Percentiles rank a stretch among this genome's conserved stretches.
Evolutionary conservation across 2,113 vertebrate species (phyloP).

Genomic region (Corapipo altera): DNA sequence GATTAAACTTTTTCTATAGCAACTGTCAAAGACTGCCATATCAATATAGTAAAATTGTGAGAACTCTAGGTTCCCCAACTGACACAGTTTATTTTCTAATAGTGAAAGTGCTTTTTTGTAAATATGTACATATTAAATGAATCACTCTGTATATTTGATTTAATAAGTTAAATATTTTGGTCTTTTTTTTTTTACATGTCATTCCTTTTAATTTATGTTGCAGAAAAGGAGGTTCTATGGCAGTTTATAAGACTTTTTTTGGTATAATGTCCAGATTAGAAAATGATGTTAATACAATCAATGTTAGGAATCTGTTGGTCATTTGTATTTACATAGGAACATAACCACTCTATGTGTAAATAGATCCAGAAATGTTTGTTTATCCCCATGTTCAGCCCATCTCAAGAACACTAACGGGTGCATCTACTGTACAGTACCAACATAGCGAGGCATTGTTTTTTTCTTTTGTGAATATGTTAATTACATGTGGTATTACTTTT

Average conservation of each 20-base stretch:
- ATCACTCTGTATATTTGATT: conserved; percentile 98
- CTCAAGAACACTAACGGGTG: conserved; percentile 64
- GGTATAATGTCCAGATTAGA: conserved; percentile 69
- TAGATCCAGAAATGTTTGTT: conserved; percentile 81
- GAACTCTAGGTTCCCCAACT: conserved; percentile 62
- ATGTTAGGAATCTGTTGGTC: conserved; percentile 72
- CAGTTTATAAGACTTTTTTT: conserved; percentile 74
- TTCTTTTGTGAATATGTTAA: conserved; percentile 74
- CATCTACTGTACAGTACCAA: conserved; percentile 70
- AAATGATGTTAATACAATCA: conserved; percentile 77
- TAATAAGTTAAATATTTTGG: conserved; percentile 90
- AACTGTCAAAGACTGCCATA: conserved; percentile 79
- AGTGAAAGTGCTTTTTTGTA: conserved; percentile 82
- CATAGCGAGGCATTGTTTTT: conserved; percentile 64
- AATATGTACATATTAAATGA: conserved; percentile 96
- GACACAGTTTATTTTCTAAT: conserved; percentile 73
- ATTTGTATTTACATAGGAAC: conserved; percentile 70
- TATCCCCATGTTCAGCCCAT: conserved; percentile 67
- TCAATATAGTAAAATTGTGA: conserved; percentile 79
- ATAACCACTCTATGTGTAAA: conserved; percentile 74
- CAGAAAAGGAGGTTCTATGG: conserved; percentile 80
- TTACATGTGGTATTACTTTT: conserved; percentile 78
- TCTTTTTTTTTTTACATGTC: conserved; percentile 80
- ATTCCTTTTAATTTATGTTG: conserved; percentile 86
- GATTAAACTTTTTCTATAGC: conserved; percentile 77